A percentile compares a stretch with the other conserved stretches of the same genome.
These are phyloP conservation scores for Proterorhinus semilunaris DNA, from an alignment of 2,113 vertebrate genomes.

Conservation along the genomic window DNA sequence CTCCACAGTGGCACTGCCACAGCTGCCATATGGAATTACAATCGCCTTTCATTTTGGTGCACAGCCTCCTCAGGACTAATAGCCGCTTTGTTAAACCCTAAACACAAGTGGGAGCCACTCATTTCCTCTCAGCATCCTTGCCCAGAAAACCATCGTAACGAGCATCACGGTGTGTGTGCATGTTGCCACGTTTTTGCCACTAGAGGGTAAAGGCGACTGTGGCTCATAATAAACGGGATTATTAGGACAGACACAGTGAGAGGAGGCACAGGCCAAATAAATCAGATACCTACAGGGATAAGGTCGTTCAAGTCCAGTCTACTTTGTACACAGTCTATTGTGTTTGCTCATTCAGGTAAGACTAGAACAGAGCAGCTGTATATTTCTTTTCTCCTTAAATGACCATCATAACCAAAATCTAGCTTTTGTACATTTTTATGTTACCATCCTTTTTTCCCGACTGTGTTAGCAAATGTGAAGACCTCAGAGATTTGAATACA, in stretches of 20 bases:
- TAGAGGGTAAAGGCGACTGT: not conserved
- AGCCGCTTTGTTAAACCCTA: conserved; percentile 40
- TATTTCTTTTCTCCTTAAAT: not conserved
- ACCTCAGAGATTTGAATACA: no score
- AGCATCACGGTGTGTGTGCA: conserved; percentile 14
- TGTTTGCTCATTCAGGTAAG: not conserved
- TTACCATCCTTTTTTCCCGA: no score
- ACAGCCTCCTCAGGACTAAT: conserved; percentile 33
- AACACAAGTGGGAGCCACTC: conserved; percentile 25
- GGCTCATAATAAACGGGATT: conserved; percentile 25
- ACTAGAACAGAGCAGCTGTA: not conserved
- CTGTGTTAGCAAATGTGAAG: no score
- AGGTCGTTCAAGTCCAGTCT: conserved; percentile 2
- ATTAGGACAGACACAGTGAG: conserved; percentile 7
- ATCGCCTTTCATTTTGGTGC: conserved; percentile 50
- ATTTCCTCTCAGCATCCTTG: conserved; percentile 8
- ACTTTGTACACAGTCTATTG: not conserved
- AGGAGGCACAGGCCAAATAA: conserved; percentile 15
- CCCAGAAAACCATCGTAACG: conserved; percentile 29
- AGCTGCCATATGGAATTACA: conserved; percentile 58
- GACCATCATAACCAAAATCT: not conserved
- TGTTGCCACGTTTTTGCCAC: not conserved
- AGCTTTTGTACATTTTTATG: no score
- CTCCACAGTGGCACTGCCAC: conserved; percentile 39
- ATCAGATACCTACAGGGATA: conserved; percentile 17